Evolutionary conservation across 2,888 invertebrate genomes (phyloP).

Genomic region (Anthrax anthrax): DNA sequence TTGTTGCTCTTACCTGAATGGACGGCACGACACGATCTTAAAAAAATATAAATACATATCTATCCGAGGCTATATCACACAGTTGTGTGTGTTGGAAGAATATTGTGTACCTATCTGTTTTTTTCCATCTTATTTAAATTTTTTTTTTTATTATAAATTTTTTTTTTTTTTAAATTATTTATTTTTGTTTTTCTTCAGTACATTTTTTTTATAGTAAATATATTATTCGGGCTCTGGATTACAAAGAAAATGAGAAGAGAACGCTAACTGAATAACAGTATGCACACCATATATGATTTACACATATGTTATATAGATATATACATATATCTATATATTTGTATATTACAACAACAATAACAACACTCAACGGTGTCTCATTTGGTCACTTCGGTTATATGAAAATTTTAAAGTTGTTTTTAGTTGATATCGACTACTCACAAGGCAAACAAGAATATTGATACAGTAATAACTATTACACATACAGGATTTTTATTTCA

Average conservation of each 20-base stretch:
- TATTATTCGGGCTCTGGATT: neutral
- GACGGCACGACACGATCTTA: neutral
- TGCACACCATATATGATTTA: too few relatives aligned
- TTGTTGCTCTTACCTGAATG: neutral
- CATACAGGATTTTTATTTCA: neutral
- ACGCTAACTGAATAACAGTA: too few relatives aligned
- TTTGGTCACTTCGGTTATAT: conserved; percentile 20
- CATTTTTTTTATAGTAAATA: too few relatives aligned
- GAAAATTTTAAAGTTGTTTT: conserved; percentile 36
- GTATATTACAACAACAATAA: too few relatives aligned
- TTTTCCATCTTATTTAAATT: neutral
- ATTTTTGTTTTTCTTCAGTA: too few relatives aligned
- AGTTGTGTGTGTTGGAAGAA: neutral
- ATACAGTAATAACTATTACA: neutral
- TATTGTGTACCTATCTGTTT: neutral
- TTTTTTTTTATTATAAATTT: neutral
- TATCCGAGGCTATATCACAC: neutral
- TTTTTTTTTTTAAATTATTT: neutral
- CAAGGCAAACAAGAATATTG: conserved; percentile 33
- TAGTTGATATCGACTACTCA: conserved; percentile 37
- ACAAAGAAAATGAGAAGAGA: too few relatives aligned
- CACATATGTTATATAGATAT: too few relatives aligned
- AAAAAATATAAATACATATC: neutral
- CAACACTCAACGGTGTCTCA: conserved; percentile 1
- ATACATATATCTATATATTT: neutral